Base-by-base conservation (phyloP, 92 coral and sea anemone species). In the Montipora capitata region DNA sequence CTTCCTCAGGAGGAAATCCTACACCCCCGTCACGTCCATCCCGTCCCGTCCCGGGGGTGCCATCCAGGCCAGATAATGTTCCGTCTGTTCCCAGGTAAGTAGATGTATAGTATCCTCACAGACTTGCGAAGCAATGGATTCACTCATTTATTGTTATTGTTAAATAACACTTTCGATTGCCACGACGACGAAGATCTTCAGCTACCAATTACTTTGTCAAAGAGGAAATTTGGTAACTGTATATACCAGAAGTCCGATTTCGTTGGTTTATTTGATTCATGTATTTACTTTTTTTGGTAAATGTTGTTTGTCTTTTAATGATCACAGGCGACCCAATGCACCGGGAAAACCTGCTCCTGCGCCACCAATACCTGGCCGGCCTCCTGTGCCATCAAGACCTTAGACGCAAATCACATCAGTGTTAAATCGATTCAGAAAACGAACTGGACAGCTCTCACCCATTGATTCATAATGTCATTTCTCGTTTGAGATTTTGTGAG, bases 301-400 rank as follows among this genome's bases (percentile, higher is more conserved):
- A 54, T 7, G 42, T 68, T 45, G 35, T 93, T 38, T 5, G 2
- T 12, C 4, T 38, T 41, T 72, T 20, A 49, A 10, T 75, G 1
- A 56, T 74, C 92, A 44, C 95, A 98, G 99, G 93, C 88, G 99
- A 90, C 99, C 99, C 65, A 95, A 73, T 56, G 99, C 93, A n/a
- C 96, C 98, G 17, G 88, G 90, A 76, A 95, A 96, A 43, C 98
- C 99, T 3, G 96, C 96, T 14, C 99, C 98, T 69, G 98, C 99
- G 2, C 99, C 99, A 14, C 99, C 99, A 40, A 76, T 97, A 72
- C 99, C 99, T 1, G 97, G 95, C 54, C 95, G 99, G 38, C 99
- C 99, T 17, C 98, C 98, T 17, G 94, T 97, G 45, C 99, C 99
- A 17, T 96, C 99, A 44, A 94, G 99, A 88, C 99, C 99, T 62